Evolutionary conservation across 1,140 invertebrate species (phyloP).

Genomic region (Drosophila hydei): DNA sequence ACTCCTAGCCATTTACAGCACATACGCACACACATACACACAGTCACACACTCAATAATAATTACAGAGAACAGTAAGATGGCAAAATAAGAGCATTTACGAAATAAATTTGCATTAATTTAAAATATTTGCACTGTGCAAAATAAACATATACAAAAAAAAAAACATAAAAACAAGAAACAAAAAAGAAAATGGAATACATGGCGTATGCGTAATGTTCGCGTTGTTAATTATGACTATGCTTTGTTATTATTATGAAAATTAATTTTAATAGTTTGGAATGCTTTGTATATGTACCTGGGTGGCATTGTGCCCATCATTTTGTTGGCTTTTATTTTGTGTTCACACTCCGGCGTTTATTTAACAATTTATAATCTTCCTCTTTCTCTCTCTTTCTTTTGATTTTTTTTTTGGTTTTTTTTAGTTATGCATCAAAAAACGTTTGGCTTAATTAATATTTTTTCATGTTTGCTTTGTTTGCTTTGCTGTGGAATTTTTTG

Average conservation of each 20-base stretch:
- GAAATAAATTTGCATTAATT: slow-evolving; percentile 56
- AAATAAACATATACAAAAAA: slow-evolving; percentile 36
- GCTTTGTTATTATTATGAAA: slow-evolving; percentile 57
- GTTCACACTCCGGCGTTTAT: slow-evolving; percentile 55
- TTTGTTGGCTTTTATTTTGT: slow-evolving; percentile 67
- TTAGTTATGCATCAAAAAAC: slow-evolving; percentile 35
- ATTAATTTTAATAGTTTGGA: slow-evolving; percentile 62
- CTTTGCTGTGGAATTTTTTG: slow-evolving; percentile 36
- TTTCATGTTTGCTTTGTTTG: slow-evolving; percentile 43
- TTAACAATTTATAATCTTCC: slow-evolving; percentile 39
- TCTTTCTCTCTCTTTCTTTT: slow-evolving; percentile 21
- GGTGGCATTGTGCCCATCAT: slow-evolving; percentile 84
- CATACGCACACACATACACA: slow-evolving; percentile 11
- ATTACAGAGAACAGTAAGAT: background rate
- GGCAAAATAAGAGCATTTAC: slow-evolving; percentile 32
- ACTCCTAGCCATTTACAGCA: slow-evolving; percentile 16
- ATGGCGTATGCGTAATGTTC: slow-evolving; percentile 70
- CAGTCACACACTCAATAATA: slow-evolving; percentile 10
- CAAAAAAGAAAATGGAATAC: slow-evolving; percentile 36
- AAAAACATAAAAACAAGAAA: background rate
- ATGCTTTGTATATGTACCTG: slow-evolving; percentile 78
- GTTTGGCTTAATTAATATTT: slow-evolving; percentile 59
- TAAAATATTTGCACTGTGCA: slow-evolving; percentile 46
- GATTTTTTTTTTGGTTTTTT: slow-evolving; percentile 9
- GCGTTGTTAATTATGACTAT: slow-evolving; percentile 59